Evolutionary conservation across 2,113 vertebrate species (phyloP).

Genomic region (Acrocephalus kingi): DNA sequence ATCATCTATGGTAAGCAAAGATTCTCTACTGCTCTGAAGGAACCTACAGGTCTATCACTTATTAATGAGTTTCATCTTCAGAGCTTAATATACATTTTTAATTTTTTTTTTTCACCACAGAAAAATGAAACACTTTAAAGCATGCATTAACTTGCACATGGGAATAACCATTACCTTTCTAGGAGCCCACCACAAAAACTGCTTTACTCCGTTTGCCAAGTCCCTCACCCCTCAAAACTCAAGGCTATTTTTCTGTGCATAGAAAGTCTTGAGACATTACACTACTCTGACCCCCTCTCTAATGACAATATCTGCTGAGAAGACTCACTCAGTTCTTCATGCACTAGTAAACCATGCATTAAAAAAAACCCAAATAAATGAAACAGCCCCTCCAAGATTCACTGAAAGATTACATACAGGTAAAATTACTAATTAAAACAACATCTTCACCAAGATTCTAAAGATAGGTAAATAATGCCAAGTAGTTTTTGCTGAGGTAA

Average conservation of each 20-base stretch:
- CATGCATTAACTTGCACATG: background rate
- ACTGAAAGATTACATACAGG: background rate
- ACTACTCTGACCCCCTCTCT: background rate
- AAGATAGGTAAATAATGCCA: background rate
- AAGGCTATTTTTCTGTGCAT: background rate
- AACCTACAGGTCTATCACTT: background rate
- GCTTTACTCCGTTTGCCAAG: background rate
- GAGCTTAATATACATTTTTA: background rate
- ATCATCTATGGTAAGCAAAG: background rate
- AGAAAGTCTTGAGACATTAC: background rate
- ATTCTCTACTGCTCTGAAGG: background rate
- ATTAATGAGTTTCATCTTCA: background rate
- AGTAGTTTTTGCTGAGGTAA: background rate
- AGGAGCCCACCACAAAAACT: background rate
- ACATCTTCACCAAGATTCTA: background rate
- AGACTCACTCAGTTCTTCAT: background rate
- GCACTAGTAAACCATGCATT: background rate
- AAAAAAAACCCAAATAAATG: background rate
- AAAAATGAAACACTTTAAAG: background rate
- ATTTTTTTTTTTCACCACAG: background rate
- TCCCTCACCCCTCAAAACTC: background rate
- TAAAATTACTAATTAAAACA: slow-evolving; percentile 23
- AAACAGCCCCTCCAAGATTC: background rate
- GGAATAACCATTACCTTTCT: background rate
- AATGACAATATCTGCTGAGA: background rate